phyloP scores from a whole-genome alignment of 2,888 invertebrate species.

The Conchocele bisecta region DNA sequence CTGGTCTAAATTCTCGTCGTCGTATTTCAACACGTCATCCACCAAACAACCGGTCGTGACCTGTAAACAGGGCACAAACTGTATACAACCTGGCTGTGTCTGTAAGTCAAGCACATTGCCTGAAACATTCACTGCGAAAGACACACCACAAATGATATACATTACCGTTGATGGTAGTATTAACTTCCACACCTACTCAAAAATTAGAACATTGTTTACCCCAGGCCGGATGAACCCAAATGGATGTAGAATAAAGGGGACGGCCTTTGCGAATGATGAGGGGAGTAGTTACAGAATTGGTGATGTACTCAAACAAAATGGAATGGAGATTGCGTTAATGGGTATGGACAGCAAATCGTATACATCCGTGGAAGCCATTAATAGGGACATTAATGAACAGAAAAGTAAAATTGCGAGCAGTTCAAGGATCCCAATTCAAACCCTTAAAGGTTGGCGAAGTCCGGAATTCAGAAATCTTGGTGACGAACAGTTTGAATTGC shows the following conservation, averaged over 20 bases:
- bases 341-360: conserved; percentile 50
- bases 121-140: conserved; percentile 11
- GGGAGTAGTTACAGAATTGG: conserved; percentile 63
- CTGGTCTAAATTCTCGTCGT: too few species aligned
- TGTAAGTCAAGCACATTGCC: conserved; percentile 58
- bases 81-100: conserved; percentile 61
- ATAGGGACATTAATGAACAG: conserved; percentile 47
- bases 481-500: conserved; percentile 54
- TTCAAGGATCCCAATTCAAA: conserved; percentile 25
- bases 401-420: conserved; percentile 35
- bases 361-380: conserved; percentile 14
- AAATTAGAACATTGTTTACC: conserved; percentile 59
- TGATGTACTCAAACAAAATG: conserved; percentile 48
- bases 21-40: too few species aligned
- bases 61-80: conserved; percentile 61
- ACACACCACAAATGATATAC: conserved; percentile 69
- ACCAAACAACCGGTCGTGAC: not conserved
- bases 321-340: conserved; percentile 64
- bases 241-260: conserved; percentile 63
- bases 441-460: conserved; percentile 64
- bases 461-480: conserved; percentile 56
- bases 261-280: conserved; percentile 62
- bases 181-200: conserved; percentile 59
- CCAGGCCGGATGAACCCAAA: conserved; percentile 60
- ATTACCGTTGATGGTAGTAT: conserved; percentile 68